Base-by-base conservation (phyloP, 2,888 invertebrate genomes). In the Drosophila flavopinicola region DNA sequence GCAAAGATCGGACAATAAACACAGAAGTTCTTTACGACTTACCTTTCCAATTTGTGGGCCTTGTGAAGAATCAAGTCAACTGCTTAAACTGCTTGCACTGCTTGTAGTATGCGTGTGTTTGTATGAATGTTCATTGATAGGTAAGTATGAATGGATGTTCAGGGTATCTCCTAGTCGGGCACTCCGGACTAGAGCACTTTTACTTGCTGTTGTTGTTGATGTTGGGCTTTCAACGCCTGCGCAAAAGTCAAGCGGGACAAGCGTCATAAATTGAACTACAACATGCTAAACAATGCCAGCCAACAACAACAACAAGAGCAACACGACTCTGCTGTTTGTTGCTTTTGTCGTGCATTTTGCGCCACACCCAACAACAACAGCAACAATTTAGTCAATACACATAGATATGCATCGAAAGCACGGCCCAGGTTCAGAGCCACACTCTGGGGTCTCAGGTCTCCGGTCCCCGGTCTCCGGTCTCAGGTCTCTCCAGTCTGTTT, bases 211-310 rank as follows among this genome's bases (percentile, higher is more conserved):
- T 53, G 33, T 23, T 72, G 63, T 75, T 78, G 79, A 59, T 66
- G 78, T 63, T 67, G 78, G 75, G 85, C 80, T 82, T 82, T 82
- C 80, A 84, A 82, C 80, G 80, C 80, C 80, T 82, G 80, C 80
- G 80, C 80, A 82, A 82, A 82, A 82, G 80, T 86, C 85, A 85
- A 85, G 78, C 80, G 77, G 59, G 61, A 76, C 76, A 79, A 82
- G 80, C 87, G 66, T 82, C 80, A 82, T 82, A 82, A 82, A 82
- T 80, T 86, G 80, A 80, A 80, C 80, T 80, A 86, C 80, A 80
- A 78, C 87, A 80, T 85, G 87, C 75, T 70, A 80, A 86, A 84
- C 80, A 80, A 80, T 69, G 44, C 60, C 61, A 53, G 37, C 63
- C 57, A 39, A 41, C 73, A 53, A 37, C 47, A 64, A 41, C 64